Conservation (phyloP, 2,888 invertebrate species). For the Chaitophorus viminalis region DNA sequence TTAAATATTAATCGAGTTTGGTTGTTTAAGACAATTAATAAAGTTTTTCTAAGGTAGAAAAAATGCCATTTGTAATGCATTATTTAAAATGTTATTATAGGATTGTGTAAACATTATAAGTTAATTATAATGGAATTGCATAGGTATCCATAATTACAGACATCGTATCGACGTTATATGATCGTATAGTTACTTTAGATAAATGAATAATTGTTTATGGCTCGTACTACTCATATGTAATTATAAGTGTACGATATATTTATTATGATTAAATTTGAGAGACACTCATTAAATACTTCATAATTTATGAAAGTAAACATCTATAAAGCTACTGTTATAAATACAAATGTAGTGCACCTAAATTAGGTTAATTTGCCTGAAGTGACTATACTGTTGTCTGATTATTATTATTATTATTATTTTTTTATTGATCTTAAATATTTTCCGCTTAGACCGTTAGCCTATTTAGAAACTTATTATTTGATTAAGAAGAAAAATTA, state of each 20-base stretch:
- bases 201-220: no score
- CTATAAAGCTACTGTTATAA: background rate
- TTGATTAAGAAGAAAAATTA: background rate
- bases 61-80: no score
- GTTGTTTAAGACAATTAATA: no score
- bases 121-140: no score
- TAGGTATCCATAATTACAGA: no score
- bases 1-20: no score
- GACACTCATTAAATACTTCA: background rate
- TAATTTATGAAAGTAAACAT: conserved; percentile 37
- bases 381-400: conserved; percentile 7
- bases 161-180: no score
- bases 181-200: no score
- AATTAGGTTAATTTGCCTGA: conserved; percentile 18
- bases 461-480: background rate
- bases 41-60: no score
- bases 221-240: background rate
- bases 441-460: background rate
- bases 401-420: background rate
- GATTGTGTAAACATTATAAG: no score
- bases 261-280: background rate
- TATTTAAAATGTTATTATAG: no score
- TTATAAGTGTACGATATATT: background rate
- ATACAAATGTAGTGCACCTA: background rate
- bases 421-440: background rate